These are phyloP conservation scores for Melanaphis sacchari DNA, from an alignment of 1,140 invertebrate species.

Conservation along the genomic window DNA sequence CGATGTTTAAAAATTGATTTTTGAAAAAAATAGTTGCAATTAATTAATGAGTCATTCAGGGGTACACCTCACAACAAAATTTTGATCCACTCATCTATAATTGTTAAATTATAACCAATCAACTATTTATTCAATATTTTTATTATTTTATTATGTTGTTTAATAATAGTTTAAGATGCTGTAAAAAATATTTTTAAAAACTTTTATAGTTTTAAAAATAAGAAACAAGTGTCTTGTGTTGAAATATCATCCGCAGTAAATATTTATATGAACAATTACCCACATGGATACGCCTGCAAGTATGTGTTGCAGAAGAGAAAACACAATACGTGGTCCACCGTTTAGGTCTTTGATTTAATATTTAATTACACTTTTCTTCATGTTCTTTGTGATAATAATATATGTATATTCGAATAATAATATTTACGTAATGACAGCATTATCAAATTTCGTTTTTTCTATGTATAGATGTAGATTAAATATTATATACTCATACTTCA, in stretches of 20 bases:
- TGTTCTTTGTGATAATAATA: not conserved
- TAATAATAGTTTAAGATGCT: not conserved
- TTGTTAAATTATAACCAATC: not conserved
- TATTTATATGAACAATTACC: not conserved
- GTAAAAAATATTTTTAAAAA: not conserved
- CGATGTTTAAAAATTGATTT: not conserved
- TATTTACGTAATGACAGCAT: not conserved
- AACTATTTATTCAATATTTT: not conserved
- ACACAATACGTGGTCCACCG: not conserved
- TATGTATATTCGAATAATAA: not conserved
- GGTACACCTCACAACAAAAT: too few species aligned
- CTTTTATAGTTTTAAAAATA: not conserved
- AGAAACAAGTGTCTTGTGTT: not conserved
- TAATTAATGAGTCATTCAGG: too few species aligned
- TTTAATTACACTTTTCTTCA: not conserved
- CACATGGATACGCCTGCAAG: not conserved
- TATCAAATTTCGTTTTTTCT: not conserved
- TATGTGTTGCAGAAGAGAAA: not conserved
- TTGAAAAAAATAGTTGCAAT: not conserved
- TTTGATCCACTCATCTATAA: too few species aligned
- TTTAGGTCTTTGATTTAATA: not conserved
- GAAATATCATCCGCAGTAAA: not conserved
- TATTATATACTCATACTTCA: too few species aligned
- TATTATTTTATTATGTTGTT: too few species aligned
- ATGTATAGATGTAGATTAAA: not conserved